Evolutionary conservation across 30 jellyfish, hydroid and myxozoan species (phyloP).

Genomic region (Calvadosia cruxmelitensis): DNA sequence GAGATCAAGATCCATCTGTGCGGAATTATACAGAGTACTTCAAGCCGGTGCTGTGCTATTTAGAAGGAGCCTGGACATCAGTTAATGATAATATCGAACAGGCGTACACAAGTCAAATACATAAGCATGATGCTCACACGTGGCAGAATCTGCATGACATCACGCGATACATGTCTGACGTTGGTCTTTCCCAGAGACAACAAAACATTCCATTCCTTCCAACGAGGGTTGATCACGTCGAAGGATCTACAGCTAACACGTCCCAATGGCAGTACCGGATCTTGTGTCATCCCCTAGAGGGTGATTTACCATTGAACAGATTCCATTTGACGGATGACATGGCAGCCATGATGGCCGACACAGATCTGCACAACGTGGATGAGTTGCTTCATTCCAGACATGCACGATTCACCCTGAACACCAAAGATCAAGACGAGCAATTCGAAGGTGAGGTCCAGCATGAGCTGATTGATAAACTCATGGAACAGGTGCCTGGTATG

Average conservation of each 20-base stretch:
- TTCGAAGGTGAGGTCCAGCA: neutral
- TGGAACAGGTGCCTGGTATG: constrained; percentile 28
- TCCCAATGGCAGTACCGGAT: constrained; percentile 92
- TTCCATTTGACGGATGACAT: constrained; percentile 53
- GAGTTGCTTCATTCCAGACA: constrained; percentile 4
- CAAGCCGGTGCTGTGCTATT: constrained; percentile 76
- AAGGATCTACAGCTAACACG: constrained; percentile 29
- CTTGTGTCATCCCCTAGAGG: constrained; percentile 61
- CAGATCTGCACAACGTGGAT: neutral
- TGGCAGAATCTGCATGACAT: constrained; percentile 83
- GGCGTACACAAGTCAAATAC: constrained; percentile 79
- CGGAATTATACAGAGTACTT: constrained; percentile 69
- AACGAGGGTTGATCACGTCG: constrained; percentile 37
- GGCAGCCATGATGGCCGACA: constrained; percentile 29
- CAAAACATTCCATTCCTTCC: constrained; percentile 63
- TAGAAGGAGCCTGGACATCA: constrained; percentile 94
- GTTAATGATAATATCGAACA: constrained; percentile 53
- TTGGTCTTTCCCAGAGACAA: neutral
- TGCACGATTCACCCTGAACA: constrained; percentile 14
- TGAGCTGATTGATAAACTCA: constrained; percentile 9
- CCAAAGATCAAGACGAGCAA: constrained; percentile 1
- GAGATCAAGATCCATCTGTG: constrained; percentile 55
- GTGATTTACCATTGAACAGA: constrained; percentile 59
- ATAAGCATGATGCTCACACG: constrained; percentile 58
- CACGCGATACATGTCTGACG: neutral